Base-by-base conservation (phyloP, 2,113 vertebrate species). In the Xerus inauris region DNA sequence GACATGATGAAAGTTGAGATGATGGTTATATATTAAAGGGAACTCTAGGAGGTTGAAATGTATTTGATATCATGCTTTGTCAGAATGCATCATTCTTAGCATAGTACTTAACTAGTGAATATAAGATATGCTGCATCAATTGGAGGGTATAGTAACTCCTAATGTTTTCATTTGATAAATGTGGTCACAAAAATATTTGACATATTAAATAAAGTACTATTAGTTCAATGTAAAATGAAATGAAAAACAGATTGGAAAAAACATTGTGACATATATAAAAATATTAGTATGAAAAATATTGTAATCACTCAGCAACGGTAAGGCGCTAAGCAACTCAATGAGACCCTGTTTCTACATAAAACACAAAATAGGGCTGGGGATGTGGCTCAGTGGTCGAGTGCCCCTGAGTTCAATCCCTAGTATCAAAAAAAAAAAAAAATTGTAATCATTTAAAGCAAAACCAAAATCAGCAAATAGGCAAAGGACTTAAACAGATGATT, bases 161-260 rank as follows among this genome's bases (percentile, higher is more conserved):
- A 83, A 82, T 82, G 10, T 32, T 97, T 95, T 94, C 22, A 71
- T 94, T 92, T 92, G 82, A 88, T 87, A 92, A 54, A 40, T 90
- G 87, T 82, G 24, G 79, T 82, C 30, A 73, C 45, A 86, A 82
- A 94, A 81, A 86, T 67, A 13, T 83, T 82, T 73, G 62, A 30
- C 89, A n/a, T 89, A 38, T 93, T 96, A 35, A 89, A 89, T 59
- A 94, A 86, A 95, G 26, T 57, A 26, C 6, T 16, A 22, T 93
- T 32, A 72, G 28, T 87, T 97, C 92, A 91, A 81, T 94, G 14
- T 82, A 89, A 94, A 97, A 40, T 71, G 83, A 91, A 95, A 72
- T 89, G 59, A 38, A 30, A 84, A 96, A 81, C 32, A 80, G 75
- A 64, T 38, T 86, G 40, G 54, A 79, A 89, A 92, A 90, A 94